These are phyloP conservation scores for Poecilobothrus nobilitatus DNA, from an alignment of 2,888 invertebrate genomes.

Conservation along the genomic window DNA sequence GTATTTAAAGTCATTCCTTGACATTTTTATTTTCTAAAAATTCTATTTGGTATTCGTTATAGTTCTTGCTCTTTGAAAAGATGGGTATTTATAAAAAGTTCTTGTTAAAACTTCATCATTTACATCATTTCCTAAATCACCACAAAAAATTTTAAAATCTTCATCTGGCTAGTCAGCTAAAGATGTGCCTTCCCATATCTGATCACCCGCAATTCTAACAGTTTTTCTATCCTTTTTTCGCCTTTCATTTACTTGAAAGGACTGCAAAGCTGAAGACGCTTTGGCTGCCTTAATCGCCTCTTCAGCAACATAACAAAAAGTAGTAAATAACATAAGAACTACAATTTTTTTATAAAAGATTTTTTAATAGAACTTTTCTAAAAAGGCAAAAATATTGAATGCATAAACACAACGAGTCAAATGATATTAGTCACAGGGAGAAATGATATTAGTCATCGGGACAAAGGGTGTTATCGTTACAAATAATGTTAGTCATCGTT, in stretches of 20 bases:
- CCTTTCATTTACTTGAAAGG: conserved; percentile 49
- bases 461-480: no score
- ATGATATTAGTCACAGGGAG: no score
- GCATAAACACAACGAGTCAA: no score
- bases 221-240: conserved; percentile 47
- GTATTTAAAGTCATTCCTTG: no score
- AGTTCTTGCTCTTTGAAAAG: conserved; percentile 91
- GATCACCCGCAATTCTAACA: conserved; percentile 85
- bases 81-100: conserved; percentile 88
- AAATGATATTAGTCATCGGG: no score
- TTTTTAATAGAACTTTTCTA: no score
- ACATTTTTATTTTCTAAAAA: no score
- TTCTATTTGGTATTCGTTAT: conserved; percentile 93
- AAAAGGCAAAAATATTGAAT: no score
- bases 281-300: conserved; percentile 56
- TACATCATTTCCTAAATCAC: conserved; percentile 97
- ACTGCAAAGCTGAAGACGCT: conserved; percentile 50
- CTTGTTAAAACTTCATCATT: conserved; percentile 94
- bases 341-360: no score
- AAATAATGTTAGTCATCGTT: no score
- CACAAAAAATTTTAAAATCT: conserved; percentile 97
- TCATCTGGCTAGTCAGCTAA: conserved; percentile 95
- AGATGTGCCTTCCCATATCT: conserved; percentile 93
- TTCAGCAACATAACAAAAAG: no score
- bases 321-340: no score